Evolutionary conservation across 2,797 vertebrate species (phyloP).

Genomic region (Alcedo atthis): DNA sequence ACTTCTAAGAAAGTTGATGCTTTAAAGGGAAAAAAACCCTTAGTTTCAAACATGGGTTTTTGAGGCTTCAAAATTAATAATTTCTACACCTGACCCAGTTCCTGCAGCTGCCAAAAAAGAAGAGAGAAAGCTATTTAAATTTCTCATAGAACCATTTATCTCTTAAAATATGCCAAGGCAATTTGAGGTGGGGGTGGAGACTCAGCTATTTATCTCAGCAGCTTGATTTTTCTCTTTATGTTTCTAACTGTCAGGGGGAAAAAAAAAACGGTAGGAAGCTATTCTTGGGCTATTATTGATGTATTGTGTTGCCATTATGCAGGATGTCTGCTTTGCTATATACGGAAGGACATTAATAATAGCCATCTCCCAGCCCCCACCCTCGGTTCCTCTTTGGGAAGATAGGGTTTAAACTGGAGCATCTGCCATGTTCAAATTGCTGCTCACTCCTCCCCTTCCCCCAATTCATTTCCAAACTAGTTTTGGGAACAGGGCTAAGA

Average conservation of each 20-base stretch:
- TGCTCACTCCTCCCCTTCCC: slow-evolving; percentile 44
- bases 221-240: slow-evolving; percentile 72
- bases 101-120: slow-evolving; percentile 75
- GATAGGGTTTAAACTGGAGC: slow-evolving; percentile 46
- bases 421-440: slow-evolving; percentile 40
- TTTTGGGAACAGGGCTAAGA: slow-evolving; percentile 33
- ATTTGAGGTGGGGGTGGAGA: slow-evolving; percentile 74
- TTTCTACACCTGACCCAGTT: slow-evolving; percentile 82
- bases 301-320: slow-evolving; percentile 59
- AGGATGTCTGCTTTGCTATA: slow-evolving; percentile 58
- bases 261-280: slow-evolving; percentile 55
- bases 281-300: slow-evolving; percentile 66
- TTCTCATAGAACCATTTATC: slow-evolving; percentile 74
- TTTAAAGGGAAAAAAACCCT: slow-evolving; percentile 33
- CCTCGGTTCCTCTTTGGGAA: slow-evolving; percentile 25
- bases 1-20: slow-evolving; percentile 72
- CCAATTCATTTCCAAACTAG: slow-evolving; percentile 36
- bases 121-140: slow-evolving; percentile 78
- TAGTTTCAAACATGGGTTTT: slow-evolving; percentile 72
- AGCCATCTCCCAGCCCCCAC: slow-evolving; percentile 55
- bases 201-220: slow-evolving; percentile 71
- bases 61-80: slow-evolving; percentile 80
- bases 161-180: slow-evolving; percentile 78
- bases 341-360: slow-evolving; percentile 51
- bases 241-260: slow-evolving; percentile 65